Evolutionary conservation across 1,140 invertebrate genomes (phyloP).

Genomic region (Diachasmimorpha longicaudata): DNA sequence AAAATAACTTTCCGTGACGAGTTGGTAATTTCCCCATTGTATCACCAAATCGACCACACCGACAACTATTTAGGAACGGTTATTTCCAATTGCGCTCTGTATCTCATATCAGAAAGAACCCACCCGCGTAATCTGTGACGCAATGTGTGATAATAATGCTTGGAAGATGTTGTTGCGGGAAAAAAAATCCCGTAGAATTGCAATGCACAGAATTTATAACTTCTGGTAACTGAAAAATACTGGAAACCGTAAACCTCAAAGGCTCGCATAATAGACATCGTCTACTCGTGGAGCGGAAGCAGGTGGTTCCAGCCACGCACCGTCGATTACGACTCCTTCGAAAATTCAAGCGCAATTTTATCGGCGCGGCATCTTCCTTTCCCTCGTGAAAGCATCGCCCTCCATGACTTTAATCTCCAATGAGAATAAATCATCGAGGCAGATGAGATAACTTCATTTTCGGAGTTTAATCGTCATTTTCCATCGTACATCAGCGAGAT

Average conservation of each 20-base stretch:
- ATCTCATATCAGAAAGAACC: too few relatives aligned
- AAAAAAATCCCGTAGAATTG: too few relatives aligned
- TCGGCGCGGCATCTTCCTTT: constrained; percentile 5
- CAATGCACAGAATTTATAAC: not conserved
- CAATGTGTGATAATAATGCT: too few relatives aligned
- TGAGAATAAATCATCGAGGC: not conserved
- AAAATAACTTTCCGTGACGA: not conserved
- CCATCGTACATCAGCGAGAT: too few relatives aligned
- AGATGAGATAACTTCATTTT: too few relatives aligned
- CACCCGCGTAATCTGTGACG: too few relatives aligned
- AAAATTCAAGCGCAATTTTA: constrained; percentile 33
- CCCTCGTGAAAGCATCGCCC: constrained; percentile 11
- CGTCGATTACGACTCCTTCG: constrained; percentile 41
- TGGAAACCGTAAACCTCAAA: not conserved
- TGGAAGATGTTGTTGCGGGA: too few relatives aligned
- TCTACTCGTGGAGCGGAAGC: constrained; percentile 43
- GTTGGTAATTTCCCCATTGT: not conserved
- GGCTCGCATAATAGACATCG: not conserved
- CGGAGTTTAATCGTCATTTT: too few relatives aligned
- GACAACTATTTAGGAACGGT: not conserved
- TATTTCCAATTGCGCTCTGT: not conserved
- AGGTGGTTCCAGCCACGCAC: constrained; percentile 58
- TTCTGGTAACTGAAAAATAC: not conserved
- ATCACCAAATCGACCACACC: not conserved
- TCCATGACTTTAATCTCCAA: not conserved